Evolutionary conservation across 2,888 invertebrate species (phyloP), one percentile per base, ranked within the genome.

Genomic region (Apamea crenata): DNA sequence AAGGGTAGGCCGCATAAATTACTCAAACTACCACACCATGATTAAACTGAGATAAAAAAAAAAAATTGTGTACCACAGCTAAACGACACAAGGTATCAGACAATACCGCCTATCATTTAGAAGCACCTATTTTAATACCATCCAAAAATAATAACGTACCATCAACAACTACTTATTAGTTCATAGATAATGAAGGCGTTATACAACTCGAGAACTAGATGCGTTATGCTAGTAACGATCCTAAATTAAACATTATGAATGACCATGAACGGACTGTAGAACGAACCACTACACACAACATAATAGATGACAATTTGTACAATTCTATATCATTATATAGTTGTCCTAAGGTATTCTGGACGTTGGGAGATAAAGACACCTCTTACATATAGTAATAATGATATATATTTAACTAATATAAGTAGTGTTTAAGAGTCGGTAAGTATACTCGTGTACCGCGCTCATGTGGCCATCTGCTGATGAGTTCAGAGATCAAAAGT

Each of bases 281-380:
- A 63, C 59, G 44, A 25, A 56, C 40, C 21, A 50, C n/a, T 72
- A 74, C 50, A 10, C 12, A 74, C 56, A 21, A 78, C 50, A 5
- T 77, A 79, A 82, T 79, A 74, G 73, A 63, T 56, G 56, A 18
- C 73, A 80, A 84, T 86, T 86, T 74, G 50, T 63, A 69, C 61
- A 75, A 68, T 72, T 76, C 32, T 69, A 32, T 75, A 69, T 70
- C 40, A 88, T 86, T 78, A 77, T 7, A 3, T 67, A 78, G 14
- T 32, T 71, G n/a, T 65, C 47, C 1, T 50, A 25, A 85, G 69
- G 47, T 81, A 70, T 18, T 67, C 53, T 56, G 47, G 8, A 81
- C n/a, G 5, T 73, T 73, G 7, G 12, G 21, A 70, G 44, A 77
- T 67, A 86, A 82, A 65, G 53, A 70, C 25, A 44, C 25, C 36